Conservation (phyloP, 2,888 invertebrate genomes). For the Phaedon cochleariae region DNA sequence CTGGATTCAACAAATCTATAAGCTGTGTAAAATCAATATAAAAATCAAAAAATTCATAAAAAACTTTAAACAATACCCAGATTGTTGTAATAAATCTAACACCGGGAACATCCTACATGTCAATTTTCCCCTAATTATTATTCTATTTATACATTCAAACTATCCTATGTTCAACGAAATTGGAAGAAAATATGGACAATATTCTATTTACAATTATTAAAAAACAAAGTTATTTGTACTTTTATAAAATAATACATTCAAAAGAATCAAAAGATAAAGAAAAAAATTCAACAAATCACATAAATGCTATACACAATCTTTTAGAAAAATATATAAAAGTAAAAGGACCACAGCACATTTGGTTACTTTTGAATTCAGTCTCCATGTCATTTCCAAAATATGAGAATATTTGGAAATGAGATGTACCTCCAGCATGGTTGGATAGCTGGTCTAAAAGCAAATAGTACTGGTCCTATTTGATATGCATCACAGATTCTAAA, state of each 20-base stretch:
- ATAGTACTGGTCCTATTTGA: constrained; percentile 46
- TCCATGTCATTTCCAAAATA: neutral
- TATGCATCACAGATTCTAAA: constrained; percentile 62
- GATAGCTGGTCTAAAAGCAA: constrained; percentile 16
- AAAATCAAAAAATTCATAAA: neutral
- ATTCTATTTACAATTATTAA: constrained; percentile 35
- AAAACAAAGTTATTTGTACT: constrained; percentile 40
- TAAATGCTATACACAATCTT: constrained; percentile 37
- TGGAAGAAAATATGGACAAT: constrained; percentile 36
- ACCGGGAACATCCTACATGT: neutral
- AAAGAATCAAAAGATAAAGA: constrained; percentile 39
- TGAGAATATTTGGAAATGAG: constrained; percentile 8
- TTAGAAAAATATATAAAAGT: constrained; percentile 35
- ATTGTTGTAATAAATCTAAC: neutral
- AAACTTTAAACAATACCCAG: too few relatives aligned
- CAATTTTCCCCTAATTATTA: neutral
- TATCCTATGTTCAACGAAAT: constrained; percentile 22
- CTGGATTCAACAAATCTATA: neutral
- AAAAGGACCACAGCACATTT: constrained; percentile 25
- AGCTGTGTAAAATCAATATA: neutral
- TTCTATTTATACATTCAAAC: neutral
- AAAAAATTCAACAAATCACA: constrained; percentile 43
- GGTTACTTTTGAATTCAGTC: neutral
- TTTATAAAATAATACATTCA: constrained; percentile 33
- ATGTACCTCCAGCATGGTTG: constrained; percentile 17